Evolutionary conservation across 2,797 vertebrate genomes (phyloP).

Genomic region (Microctenopoma lineatum): DNA sequence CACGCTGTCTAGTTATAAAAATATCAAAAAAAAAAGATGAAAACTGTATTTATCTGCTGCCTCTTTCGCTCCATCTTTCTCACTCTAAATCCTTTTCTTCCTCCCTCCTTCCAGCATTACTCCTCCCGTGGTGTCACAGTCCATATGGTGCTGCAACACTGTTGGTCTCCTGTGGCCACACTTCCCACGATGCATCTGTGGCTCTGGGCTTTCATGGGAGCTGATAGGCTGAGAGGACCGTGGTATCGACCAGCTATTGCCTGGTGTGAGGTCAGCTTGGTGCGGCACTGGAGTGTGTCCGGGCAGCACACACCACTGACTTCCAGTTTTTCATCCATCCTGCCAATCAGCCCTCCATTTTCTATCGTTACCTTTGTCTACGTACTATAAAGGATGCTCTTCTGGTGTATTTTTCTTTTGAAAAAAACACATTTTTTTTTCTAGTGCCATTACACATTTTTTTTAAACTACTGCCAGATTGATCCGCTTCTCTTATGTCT

Average conservation of each 20-base stretch:
- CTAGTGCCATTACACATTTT: conserved; percentile 22
- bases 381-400: conserved; percentile 16
- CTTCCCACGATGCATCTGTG: conserved; percentile 86
- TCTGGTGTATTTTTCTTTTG: conserved; percentile 24
- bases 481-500: conserved; percentile 43
- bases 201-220: conserved; percentile 70
- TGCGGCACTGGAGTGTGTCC: conserved; percentile 73
- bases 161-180: conserved; percentile 86
- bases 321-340: conserved; percentile 59
- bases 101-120: conserved; percentile 60
- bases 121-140: conserved; percentile 79
- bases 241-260: conserved; percentile 77
- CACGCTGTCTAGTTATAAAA: conserved; percentile 39
- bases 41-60: conserved; percentile 48
- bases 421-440: neutral
- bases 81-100: conserved; percentile 59
- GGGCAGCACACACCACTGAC: conserved; percentile 70
- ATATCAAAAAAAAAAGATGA: conserved; percentile 41
- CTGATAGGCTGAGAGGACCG: conserved; percentile 78
- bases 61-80: conserved; percentile 53
- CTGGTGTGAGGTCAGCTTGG: conserved; percentile 75
- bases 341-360: conserved; percentile 64
- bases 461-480: conserved; percentile 28
- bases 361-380: conserved; percentile 40
- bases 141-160: conserved; percentile 85